Base-by-base conservation (phyloP, 1,140 invertebrate species). In the Cotesia glomerata region DNA sequence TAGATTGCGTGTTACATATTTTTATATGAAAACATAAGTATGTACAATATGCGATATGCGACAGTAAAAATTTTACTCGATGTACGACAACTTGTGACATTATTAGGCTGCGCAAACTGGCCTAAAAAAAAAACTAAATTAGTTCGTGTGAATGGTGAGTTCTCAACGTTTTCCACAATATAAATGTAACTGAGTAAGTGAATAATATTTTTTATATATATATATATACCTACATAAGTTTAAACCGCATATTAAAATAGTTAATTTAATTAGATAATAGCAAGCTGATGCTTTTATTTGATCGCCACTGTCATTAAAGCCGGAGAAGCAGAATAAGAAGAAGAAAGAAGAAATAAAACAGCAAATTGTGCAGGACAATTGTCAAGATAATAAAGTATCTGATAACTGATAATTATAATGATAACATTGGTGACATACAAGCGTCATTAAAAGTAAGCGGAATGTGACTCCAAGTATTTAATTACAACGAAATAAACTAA, bases 141-240 rank as follows among this genome's bases (percentile, higher is more conserved):
- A 35, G 36, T 58, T n/a, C 70, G 61, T 71, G 70, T 34, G 62
- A 71, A 71, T 36, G 62, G 11, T 7, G 51, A 56, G 35, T 14
- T 62, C 54, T 56, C 63, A 36, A 49, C 8, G 13, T 14, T 66
- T 36, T 64, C 8, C 39, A 64, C 64, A 35, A 64, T 63, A 51
- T 63, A 71, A 63, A 52, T 52, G 18, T 16, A 35, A 39, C n/a
- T 18, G n/a, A 34, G n/a, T 9, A 36, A 36, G 11, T 58, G n/a
- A 54, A 69, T 62, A 49, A 14, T 49, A 45, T 18, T 16, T 39
- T n/a, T 39, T 36, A 51, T 16, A 71, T 14, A 63, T 45, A 45
- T 59, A 13, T 32, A n/a, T 34, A 54, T 59, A 63, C 16, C 1
- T 13, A 34, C 11, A 49, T n/a, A 34, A 8, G 49, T 14, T 61